Conservation (phyloP, 2,113 vertebrate genomes). For the Typhlomys cinereus region DNA sequence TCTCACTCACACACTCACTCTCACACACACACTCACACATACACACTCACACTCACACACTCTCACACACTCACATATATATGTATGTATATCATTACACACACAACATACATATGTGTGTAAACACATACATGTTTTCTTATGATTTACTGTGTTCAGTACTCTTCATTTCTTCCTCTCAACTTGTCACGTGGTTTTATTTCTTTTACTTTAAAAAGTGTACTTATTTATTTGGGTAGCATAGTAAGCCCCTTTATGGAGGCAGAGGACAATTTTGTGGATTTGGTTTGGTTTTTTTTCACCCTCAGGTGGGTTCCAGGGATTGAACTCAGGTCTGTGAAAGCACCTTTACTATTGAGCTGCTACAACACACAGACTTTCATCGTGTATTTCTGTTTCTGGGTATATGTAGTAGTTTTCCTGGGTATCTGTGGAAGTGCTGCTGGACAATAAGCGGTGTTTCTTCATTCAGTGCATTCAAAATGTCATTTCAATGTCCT, state of each 20-base stretch:
- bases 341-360: too few relatives aligned
- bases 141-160: neutral
- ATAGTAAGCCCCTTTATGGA: too few relatives aligned
- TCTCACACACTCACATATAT: neutral
- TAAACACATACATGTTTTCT: neutral
- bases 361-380: too few relatives aligned
- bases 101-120: neutral
- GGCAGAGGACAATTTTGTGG: too few relatives aligned
- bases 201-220: neutral
- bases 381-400: too few relatives aligned
- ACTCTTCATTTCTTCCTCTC: neutral
- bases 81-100: neutral
- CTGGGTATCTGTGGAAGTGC: neutral
- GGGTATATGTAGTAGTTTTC: neutral
- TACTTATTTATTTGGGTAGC: neutral
- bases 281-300: too few relatives aligned
- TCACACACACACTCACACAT: too few relatives aligned
- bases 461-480: neutral
- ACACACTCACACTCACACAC: too few relatives aligned
- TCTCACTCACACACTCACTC: neutral
- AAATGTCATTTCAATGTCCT: constrained; percentile 18
- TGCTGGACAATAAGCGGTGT: neutral
- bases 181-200: neutral
- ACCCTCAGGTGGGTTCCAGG: too few relatives aligned
- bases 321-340: too few relatives aligned